Evolutionary conservation across 2,113 vertebrate species (phyloP).

Genomic region (Podiceps cristatus): DNA sequence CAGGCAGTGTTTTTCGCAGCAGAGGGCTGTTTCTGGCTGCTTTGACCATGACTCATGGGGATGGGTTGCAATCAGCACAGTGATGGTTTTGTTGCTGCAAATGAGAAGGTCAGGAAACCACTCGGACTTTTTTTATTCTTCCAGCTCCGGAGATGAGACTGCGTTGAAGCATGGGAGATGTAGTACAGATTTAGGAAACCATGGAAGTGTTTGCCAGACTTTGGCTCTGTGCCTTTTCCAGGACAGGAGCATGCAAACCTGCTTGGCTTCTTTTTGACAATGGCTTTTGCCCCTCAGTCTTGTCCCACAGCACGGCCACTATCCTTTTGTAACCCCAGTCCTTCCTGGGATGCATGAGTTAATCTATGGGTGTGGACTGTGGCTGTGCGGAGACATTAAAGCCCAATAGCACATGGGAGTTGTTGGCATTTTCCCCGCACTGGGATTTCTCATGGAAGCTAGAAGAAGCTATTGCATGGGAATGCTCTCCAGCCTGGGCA

Average conservation of each 20-base stretch:
- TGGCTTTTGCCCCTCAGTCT: background rate
- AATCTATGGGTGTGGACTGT: background rate
- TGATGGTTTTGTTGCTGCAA: background rate
- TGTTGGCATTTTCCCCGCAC: background rate
- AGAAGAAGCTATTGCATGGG: background rate
- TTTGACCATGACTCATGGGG: background rate
- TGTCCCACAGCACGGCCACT: background rate
- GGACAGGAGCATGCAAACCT: background rate
- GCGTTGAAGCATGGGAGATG: background rate
- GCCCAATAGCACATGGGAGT: background rate
- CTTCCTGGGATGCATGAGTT: background rate
- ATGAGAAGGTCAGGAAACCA: background rate
- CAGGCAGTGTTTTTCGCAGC: background rate
- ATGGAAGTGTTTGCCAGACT: background rate
- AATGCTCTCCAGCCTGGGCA: background rate
- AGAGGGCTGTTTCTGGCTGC: background rate
- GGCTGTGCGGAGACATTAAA: background rate
- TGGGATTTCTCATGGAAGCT: background rate
- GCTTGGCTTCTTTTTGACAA: background rate
- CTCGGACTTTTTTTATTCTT: background rate
- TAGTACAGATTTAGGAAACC: background rate
- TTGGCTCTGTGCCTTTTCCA: background rate
- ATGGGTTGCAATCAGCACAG: background rate
- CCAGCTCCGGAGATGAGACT: rapidly evolving
- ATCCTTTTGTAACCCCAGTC: background rate